Conservation (phyloP, 2,113 vertebrate species). For the Microcebus murinus region DNA sequence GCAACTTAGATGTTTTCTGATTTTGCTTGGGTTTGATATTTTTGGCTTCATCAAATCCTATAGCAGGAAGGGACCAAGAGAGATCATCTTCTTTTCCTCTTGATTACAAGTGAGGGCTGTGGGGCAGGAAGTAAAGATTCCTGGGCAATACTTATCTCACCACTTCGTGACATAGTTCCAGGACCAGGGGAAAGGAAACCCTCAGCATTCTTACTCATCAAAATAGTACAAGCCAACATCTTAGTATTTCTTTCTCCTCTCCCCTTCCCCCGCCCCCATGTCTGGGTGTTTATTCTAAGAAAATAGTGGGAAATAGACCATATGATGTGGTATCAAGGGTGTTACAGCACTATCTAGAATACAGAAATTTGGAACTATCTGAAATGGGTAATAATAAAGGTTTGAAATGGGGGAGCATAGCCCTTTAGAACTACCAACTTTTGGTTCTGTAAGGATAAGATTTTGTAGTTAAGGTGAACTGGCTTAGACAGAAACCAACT, state of each 20-base stretch:
- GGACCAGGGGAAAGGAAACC: neutral
- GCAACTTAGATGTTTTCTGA: neutral
- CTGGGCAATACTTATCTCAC: neutral
- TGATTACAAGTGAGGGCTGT: neutral
- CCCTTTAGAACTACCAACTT: neutral
- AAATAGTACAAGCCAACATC: neutral
- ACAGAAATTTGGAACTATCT: neutral
- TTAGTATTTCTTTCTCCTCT: neutral
- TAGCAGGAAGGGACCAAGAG: neutral
- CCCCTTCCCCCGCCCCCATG: too few relatives aligned
- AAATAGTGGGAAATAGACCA: neutral
- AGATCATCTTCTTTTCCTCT: neutral
- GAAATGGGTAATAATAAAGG: neutral
- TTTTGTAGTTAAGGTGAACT: neutral
- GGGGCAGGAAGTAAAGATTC: neutral
- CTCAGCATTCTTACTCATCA: neutral
- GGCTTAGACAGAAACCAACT: neutral
- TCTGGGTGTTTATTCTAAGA: slow-evolving; percentile 17
- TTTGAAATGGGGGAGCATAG: neutral
- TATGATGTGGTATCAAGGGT: neutral
- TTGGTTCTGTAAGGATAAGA: neutral
- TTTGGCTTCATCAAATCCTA: neutral
- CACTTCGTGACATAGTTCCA: neutral
- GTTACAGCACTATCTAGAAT: neutral
- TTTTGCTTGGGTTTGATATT: neutral